These are phyloP conservation scores for Coryphaenoides rupestris DNA, from an alignment of 2,113 vertebrate genomes.

Conservation along the genomic window DNA sequence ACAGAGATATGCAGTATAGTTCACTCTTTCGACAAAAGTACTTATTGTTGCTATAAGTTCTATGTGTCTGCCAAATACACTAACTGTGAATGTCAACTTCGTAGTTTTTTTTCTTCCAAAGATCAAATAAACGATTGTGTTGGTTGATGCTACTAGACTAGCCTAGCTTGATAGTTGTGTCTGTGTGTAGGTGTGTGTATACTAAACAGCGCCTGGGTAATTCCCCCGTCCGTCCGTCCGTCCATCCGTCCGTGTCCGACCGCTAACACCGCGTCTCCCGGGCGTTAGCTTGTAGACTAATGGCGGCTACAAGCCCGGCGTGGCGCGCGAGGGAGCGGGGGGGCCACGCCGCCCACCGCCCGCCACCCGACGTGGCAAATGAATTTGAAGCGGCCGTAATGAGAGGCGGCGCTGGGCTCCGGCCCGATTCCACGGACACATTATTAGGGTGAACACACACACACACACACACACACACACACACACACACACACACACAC, in stretches of 20 bases:
- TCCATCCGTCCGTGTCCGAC: slow-evolving; percentile 18
- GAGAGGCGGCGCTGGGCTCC: slow-evolving; percentile 68
- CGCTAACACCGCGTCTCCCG: slow-evolving; percentile 25
- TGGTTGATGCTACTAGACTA: no score
- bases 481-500: slow-evolving; percentile 21
- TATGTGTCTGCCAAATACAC: no score
- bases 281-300: slow-evolving; percentile 36
- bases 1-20: no score
- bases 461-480: slow-evolving; percentile 15
- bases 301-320: slow-evolving; percentile 49
- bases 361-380: slow-evolving; percentile 78
- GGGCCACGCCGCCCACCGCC: no score
- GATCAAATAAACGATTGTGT: no score
- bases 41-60: no score
- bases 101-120: no score
- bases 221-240: no score
- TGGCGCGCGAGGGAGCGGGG: no score
- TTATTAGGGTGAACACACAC: slow-evolving; percentile 67
- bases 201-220: slow-evolving; percentile 12
- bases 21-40: no score
- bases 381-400: slow-evolving; percentile 76
- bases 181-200: not conserved
- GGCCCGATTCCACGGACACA: slow-evolving; percentile 77
- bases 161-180: no score
- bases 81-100: no score